Evolutionary conservation across 2,797 vertebrate species (phyloP).

Genomic region (Brachymystax lenok): DNA sequence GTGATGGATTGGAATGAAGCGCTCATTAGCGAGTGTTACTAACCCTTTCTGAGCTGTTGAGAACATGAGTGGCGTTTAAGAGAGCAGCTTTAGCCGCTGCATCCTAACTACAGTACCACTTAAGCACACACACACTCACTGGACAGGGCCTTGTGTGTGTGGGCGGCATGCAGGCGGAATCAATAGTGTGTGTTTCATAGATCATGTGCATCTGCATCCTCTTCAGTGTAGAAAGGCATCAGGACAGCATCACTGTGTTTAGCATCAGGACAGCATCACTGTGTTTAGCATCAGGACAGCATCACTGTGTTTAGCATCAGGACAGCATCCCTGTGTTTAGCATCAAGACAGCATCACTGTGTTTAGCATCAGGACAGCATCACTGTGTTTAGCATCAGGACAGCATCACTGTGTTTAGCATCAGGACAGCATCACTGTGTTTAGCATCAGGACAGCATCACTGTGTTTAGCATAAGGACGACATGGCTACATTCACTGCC

Average conservation of each 20-base stretch:
- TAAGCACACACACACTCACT: constrained; percentile 55
- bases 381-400: no score
- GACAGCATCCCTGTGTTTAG: no score
- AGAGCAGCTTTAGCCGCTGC: constrained; percentile 67
- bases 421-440: no score
- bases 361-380: no score
- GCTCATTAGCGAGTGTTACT: constrained; percentile 70
- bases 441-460: no score
- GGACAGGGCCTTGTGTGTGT: constrained; percentile 67
- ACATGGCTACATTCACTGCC: constrained; percentile 56
- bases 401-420: no score
- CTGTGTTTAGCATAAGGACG: constrained; percentile 57
- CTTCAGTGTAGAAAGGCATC: constrained; percentile 57
- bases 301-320: no score
- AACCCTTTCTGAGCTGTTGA: constrained; percentile 71
- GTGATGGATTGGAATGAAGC: constrained; percentile 75
- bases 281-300: no score
- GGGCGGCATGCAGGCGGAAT: constrained; percentile 70
- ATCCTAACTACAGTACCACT: constrained; percentile 64
- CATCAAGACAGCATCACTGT: no score
- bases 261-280: constrained; percentile 60
- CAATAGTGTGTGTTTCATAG: constrained; percentile 41
- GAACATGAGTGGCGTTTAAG: constrained; percentile 69
- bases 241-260: constrained; percentile 54
- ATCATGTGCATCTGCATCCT: constrained; percentile 63